These are phyloP conservation scores for Odontomachus brunneus DNA, from an alignment of 1,140 invertebrate species.

Conservation along the genomic window DNA sequence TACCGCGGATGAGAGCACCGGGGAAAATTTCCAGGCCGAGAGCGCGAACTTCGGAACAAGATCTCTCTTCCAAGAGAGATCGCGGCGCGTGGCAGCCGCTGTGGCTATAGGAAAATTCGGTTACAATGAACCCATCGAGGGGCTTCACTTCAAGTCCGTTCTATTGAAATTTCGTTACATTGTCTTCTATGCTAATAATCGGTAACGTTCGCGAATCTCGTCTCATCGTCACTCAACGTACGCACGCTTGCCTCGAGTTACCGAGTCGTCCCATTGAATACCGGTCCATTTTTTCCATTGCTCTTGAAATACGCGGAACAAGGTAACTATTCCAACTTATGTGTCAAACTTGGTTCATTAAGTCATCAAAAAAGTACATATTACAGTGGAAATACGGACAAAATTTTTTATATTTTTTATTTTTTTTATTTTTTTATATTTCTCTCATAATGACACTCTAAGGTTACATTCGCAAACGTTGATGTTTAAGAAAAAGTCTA, in stretches of 20 bases:
- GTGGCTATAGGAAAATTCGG: neutral
- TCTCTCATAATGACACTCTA: too few relatives aligned
- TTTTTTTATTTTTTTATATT: too few relatives aligned
- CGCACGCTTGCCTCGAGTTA: neutral
- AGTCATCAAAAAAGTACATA: too few relatives aligned
- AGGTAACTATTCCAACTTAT: too few relatives aligned
- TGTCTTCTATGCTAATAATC: neutral
- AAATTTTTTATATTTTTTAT: too few relatives aligned
- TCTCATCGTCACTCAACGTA: neutral
- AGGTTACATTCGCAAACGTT: too few relatives aligned
- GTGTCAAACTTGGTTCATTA: too few relatives aligned
- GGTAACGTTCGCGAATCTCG: neutral
- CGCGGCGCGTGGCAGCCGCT: neutral
- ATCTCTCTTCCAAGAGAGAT: conserved; percentile 1
- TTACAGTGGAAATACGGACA: too few relatives aligned
- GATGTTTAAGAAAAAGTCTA: too few relatives aligned
- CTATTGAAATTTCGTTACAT: conserved; percentile 17
- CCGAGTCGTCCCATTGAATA: neutral
- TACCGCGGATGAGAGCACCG: conserved; percentile 19
- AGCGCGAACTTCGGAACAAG: neutral
- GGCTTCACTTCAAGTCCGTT: neutral
- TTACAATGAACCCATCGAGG: neutral
- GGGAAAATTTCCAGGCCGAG: conserved; percentile 16
- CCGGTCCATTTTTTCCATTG: neutral
- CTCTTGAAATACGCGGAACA: neutral